Evolutionary conservation across 2,888 invertebrate genomes (phyloP), one percentile per base, ranked within the genome.

Genomic region (Drosophila peninsularis): DNA sequence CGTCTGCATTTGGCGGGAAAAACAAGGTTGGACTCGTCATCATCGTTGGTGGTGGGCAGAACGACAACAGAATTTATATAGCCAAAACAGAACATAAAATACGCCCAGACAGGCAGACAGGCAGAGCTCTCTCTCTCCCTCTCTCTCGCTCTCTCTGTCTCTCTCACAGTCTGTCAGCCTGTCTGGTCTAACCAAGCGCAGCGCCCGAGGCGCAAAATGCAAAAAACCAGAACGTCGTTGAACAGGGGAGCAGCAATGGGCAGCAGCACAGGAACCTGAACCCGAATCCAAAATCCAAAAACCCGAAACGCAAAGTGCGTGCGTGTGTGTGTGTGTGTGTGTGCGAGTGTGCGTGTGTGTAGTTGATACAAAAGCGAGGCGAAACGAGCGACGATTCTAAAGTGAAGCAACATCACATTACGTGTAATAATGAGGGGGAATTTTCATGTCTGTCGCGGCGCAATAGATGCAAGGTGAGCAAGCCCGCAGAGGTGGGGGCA

Each of bases 1-100:
- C 76, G 71, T 76, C 62, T 75, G 80, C 75, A 80, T 82, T 89
- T 89, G 89, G 89, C 89, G 89, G 90, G 90, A 89, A 89, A 88
- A 86, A 71, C 39, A 52, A 52, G 36, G 52, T 63, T 75, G 55
- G 61, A n/a, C 57, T 57, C 57, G 63, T 54, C 62, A 44, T 60
- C 58, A 49, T 30, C 56, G 24, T 63, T 63, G 76, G 68, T 82
- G 74, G 75, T 73, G 70, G 67, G 64, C 73, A 62, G 37, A 63
- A 50, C 69, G 44, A 75, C 63, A 75, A 57, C 61, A 76, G 75
- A 79, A 80, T 80, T 80, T 80, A 71, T 78, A 75, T 65, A 78
- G 77, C 74, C 89, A 83, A 88, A 84, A 84, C 83, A 83, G 79
- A 87, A 81, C 75, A 78, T 67, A 69, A 73, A 80, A 72, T 70